These are phyloP conservation scores for Oedothorax gibbosus DNA, from an alignment of 1,140 invertebrate genomes.

Conservation along the genomic window DNA sequence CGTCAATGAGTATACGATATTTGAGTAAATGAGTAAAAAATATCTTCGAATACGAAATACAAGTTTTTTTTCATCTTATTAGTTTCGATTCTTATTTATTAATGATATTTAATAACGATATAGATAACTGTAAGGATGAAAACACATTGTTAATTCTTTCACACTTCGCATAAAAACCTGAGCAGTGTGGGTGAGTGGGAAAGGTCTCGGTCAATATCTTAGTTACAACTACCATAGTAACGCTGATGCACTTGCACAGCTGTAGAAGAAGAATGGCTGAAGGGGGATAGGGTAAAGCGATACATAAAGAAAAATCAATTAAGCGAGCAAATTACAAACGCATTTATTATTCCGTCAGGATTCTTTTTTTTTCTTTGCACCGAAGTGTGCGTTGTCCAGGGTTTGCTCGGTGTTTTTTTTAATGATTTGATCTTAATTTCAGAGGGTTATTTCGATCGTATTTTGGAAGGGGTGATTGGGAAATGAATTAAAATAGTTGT, in stretches of 20 bases:
- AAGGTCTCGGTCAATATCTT: slow-evolving; percentile 26
- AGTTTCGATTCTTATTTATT: too few species aligned
- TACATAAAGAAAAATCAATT: slow-evolving; percentile 38
- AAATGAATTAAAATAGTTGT: not conserved
- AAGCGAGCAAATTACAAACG: slow-evolving; percentile 29
- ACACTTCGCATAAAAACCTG: too few species aligned
- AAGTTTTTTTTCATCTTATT: too few species aligned
- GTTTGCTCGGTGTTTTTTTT: not conserved
- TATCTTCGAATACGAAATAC: too few species aligned
- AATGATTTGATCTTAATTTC: not conserved
- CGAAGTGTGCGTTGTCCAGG: too few species aligned
- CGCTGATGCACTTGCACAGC: not conserved
- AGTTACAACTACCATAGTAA: slow-evolving; percentile 11
- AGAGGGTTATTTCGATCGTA: not conserved
- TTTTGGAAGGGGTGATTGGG: not conserved
- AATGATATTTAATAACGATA: too few species aligned
- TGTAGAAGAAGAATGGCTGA: not conserved
- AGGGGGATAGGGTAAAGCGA: not conserved
- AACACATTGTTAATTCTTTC: too few species aligned
- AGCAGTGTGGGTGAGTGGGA: too few species aligned
- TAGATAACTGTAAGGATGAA: too few species aligned
- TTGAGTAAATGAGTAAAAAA: too few species aligned
- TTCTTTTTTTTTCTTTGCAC: not conserved
- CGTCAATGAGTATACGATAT: too few species aligned
- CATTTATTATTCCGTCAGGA: slow-evolving; percentile 29